Conservation (phyloP, 2,113 vertebrate genomes). For the Carollia perspicillata region DNA sequence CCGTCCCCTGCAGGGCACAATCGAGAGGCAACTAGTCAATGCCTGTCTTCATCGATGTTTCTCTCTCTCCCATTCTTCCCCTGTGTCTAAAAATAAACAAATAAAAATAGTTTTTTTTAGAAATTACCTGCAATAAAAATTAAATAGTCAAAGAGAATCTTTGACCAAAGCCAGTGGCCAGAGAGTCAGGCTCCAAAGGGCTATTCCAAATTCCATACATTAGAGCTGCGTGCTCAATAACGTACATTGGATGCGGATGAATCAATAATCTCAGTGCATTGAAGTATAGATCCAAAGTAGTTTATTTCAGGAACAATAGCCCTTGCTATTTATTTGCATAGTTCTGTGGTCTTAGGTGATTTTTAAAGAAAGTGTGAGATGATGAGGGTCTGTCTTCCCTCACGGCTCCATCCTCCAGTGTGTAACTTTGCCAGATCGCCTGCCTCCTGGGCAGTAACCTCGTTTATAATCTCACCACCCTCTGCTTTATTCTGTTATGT, state of each 20-base stretch:
- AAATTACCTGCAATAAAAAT: neutral
- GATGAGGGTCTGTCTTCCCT: neutral
- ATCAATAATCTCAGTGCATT: constrained; percentile 41
- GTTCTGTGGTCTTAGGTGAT: neutral
- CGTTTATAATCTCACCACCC: neutral
- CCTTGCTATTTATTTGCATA: neutral
- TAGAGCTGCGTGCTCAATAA: constrained; percentile 44
- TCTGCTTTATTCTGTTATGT: neutral
- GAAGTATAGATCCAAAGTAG: constrained; percentile 7
- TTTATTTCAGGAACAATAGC: constrained; percentile 41
- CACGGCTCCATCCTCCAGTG: neutral
- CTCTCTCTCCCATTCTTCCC: too few species aligned
- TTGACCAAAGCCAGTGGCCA: neutral
- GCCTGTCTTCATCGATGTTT: too few species aligned
- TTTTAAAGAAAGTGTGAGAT: neutral
- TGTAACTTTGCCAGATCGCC: neutral
- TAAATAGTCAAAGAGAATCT: neutral
- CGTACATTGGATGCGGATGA: neutral
- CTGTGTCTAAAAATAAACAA: neutral
- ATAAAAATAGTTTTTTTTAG: neutral
- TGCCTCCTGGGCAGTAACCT: neutral
- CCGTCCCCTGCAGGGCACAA: too few species aligned
- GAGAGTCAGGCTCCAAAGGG: neutral
- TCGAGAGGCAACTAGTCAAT: too few species aligned
- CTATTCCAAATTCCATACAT: constrained; percentile 48